Evolutionary conservation across 2,888 invertebrate species (phyloP), one percentile per base, ranked within the genome.

Genomic region (Nudaria mundana): DNA sequence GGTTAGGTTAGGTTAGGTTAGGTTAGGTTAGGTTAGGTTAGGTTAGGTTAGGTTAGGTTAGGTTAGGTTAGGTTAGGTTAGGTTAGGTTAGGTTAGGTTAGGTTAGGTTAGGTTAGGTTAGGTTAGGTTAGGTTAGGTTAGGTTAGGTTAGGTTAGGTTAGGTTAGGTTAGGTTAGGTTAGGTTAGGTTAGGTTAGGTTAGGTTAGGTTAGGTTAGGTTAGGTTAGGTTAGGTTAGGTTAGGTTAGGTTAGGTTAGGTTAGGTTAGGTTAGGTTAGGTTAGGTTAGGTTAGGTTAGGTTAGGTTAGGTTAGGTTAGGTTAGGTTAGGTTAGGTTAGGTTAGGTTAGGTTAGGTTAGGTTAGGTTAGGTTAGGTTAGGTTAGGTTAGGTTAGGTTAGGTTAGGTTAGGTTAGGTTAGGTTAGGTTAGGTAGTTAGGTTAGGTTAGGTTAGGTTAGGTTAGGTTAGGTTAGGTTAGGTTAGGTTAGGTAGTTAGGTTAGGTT

Each of bases 1-100:
- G 40, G 40, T 40, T 40, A 36, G 30, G 40, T 30, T 40, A 35
- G 35, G 40, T 36, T 40, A 30, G 40, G 40, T 40, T 40, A 36
- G 40, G 40, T 40, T 40, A 40, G 40, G 40, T 40, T 40, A 40
- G 40, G 40, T 40, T 40, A 36, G 36, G 40, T 29, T 40, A 34
- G 34, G 40, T 33, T 40, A 30, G 34, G 40, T 34, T 40, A 40
- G 40, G 40, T 40, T 40, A 40, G 37, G 40, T 36, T 40, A 33
- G 33, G 39, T 33, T 34, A 33, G 33, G 38, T 32, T 32, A 32
- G 32, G 32, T 32, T 32, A 32, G 32, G 32, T 32, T 32, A 32
- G 32, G 32, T 32, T 32, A 32, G 32, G 32, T 32, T 32, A 32
- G 32, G 32, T 32, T 14, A 14, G 32, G 32, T 20, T 32, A 20